These are phyloP conservation scores for Luscinia megarhynchos DNA, from an alignment of 2,797 vertebrate species.

Conservation along the genomic window DNA sequence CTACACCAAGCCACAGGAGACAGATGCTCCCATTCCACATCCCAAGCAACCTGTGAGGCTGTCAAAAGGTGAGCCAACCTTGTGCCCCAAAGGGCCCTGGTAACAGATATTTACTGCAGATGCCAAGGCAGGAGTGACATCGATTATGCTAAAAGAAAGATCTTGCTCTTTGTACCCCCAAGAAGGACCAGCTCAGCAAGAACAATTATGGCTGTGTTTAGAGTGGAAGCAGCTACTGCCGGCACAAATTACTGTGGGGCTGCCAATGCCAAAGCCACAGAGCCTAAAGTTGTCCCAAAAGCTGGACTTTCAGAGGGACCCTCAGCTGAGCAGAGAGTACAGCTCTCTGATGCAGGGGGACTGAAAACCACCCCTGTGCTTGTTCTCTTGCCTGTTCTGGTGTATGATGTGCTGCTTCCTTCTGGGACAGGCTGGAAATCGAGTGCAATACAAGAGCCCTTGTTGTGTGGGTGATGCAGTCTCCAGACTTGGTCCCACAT, in stretches of 20 bases:
- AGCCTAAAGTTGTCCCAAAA: neutral
- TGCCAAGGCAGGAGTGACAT: neutral
- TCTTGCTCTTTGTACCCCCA: neutral
- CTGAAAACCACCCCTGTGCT: neutral
- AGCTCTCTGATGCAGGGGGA: neutral
- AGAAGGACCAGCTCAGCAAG: neutral
- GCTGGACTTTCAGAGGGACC: neutral
- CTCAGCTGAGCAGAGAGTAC: neutral
- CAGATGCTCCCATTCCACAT: neutral
- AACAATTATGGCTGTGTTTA: neutral
- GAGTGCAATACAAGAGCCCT: neutral
- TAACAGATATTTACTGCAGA: neutral
- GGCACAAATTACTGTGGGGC: rapidly evolving
- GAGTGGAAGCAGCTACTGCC: neutral
- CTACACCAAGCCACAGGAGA: neutral
- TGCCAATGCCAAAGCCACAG: neutral
- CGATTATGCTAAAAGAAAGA: neutral
- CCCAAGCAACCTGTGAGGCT: rapidly evolving
- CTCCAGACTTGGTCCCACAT: neutral
- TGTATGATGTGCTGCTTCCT: neutral
- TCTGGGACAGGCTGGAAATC: neutral
- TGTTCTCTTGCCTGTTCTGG: neutral
- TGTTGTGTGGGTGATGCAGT: neutral
- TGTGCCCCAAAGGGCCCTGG: rapidly evolving
- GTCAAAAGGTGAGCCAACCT: neutral